These are phyloP conservation scores for Ascaphus truei DNA, from an alignment of 2,113 vertebrate species.

Conservation along the genomic window DNA sequence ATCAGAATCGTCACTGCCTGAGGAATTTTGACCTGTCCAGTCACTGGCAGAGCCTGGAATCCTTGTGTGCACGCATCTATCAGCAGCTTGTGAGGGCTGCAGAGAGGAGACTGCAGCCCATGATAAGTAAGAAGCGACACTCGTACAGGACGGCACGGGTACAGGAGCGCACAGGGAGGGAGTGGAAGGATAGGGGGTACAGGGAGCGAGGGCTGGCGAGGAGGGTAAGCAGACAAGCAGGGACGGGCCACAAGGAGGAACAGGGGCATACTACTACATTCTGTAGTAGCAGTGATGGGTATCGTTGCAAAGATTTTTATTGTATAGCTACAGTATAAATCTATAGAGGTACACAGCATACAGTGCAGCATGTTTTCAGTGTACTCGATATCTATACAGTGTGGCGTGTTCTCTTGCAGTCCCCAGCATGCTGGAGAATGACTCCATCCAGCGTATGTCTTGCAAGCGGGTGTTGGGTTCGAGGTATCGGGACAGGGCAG, in stretches of 20 bases:
- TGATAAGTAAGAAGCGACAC: slow-evolving; percentile 60
- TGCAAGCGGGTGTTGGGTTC: slow-evolving; percentile 1
- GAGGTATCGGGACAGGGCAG: slow-evolving; percentile 33
- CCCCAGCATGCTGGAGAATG: slow-evolving; percentile 66
- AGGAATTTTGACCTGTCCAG: slow-evolving; percentile 48
- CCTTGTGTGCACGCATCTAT: slow-evolving; percentile 69
- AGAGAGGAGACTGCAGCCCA: slow-evolving; percentile 57
- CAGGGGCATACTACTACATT: too few relatives aligned
- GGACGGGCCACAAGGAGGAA: too few relatives aligned
- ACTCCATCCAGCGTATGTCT: slow-evolving; percentile 62
- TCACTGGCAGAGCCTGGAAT: slow-evolving; percentile 46
- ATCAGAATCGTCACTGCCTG: slow-evolving; percentile 42
- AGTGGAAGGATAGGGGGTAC: too few relatives aligned
- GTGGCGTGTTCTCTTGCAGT: slow-evolving; percentile 46
- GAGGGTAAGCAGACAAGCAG: too few relatives aligned
- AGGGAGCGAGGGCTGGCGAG: too few relatives aligned
- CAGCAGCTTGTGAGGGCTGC: slow-evolving; percentile 70
- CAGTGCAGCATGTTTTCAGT: too few relatives aligned
- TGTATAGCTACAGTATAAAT: too few relatives aligned
- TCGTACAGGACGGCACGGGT: accelerated
- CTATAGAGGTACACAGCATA: too few relatives aligned
- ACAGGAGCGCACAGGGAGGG: too few relatives aligned
- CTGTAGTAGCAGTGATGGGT: too few relatives aligned
- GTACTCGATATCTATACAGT: too few relatives aligned
- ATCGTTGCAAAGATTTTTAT: too few relatives aligned